phyloP scores from a whole-genome alignment of 2,113 vertebrate species.

The Mormyrus iriodes region DNA sequence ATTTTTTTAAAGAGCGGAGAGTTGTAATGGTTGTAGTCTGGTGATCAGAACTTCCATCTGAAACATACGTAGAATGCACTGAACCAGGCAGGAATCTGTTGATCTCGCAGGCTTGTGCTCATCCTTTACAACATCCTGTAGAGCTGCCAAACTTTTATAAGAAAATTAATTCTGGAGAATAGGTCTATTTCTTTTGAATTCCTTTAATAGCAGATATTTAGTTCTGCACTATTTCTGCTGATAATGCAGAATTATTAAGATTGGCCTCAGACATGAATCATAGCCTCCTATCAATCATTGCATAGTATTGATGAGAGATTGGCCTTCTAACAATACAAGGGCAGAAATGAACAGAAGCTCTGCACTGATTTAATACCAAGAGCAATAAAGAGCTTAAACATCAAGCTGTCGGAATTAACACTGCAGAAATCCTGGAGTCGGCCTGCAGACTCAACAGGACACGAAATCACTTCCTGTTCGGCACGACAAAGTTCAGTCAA shows the following conservation, averaged over 20 bases:
- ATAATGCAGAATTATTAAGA: not conserved
- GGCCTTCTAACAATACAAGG: constrained; percentile 5
- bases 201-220: not conserved
- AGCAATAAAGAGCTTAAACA: constrained; percentile 32
- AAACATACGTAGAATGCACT: not conserved
- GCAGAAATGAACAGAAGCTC: constrained; percentile 20
- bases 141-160: not conserved
- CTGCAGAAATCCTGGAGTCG: constrained; percentile 5
- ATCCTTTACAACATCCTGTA: not conserved
- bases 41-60: constrained; percentile 10
- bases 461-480: constrained; percentile 18
- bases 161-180: not conserved
- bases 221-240: constrained; percentile 2
- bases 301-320: constrained; percentile 6
- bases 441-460: constrained; percentile 5
- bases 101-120: not conserved
- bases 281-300: not conserved
- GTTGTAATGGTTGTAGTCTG: not conserved
- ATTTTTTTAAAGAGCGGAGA: constrained; percentile 38
- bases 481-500: constrained; percentile 5
- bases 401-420: constrained; percentile 27
- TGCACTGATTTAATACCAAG: constrained; percentile 35
- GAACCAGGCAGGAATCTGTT: not conserved
- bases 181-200: not conserved
- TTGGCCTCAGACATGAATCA: not conserved